Conservation (phyloP, 2,113 vertebrate species). For the Trogon surrucura region DNA sequence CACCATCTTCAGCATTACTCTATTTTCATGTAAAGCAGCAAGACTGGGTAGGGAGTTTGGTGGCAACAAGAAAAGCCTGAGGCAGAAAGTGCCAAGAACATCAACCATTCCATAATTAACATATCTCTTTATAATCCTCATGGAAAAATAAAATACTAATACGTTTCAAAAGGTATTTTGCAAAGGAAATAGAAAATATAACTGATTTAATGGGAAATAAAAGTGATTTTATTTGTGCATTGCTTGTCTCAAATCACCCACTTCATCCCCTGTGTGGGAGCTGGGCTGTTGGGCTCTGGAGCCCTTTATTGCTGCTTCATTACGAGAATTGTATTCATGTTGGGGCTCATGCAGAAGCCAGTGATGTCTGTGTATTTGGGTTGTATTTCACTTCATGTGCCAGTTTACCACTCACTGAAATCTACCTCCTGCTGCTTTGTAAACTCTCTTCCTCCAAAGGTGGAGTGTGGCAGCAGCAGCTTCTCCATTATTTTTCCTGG, state of each 20-base stretch:
- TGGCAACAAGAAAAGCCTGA: not conserved
- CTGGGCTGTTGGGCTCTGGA: not conserved
- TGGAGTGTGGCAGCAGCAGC: not conserved
- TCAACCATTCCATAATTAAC: not conserved
- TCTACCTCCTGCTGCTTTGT: slow-evolving; percentile 29
- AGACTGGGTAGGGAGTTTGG: not conserved
- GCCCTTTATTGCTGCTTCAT: slow-evolving; percentile 18
- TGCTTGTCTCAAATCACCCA: slow-evolving; percentile 51
- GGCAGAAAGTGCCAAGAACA: not conserved
- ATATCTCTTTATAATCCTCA: not conserved
- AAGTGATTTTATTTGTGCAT: slow-evolving; percentile 41
- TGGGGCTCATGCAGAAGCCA: slow-evolving; percentile 16
- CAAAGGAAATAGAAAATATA: not conserved
- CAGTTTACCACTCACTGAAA: slow-evolving; percentile 39
- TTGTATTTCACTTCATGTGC: slow-evolving; percentile 26
- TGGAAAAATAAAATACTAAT: not conserved
- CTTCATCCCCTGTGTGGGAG: slow-evolving; percentile 33
- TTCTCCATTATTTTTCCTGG: not conserved
- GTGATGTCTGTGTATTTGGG: not conserved
- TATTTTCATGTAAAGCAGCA: slow-evolving; percentile 14
- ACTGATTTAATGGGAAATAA: slow-evolving; percentile 54
- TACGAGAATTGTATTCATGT: slow-evolving; percentile 27
- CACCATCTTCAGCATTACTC: slow-evolving; percentile 45
- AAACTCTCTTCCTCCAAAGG: slow-evolving; percentile 16
- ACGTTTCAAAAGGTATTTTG: not conserved